Evolutionary conservation across 2,797 vertebrate species (phyloP), one percentile per base, ranked within the genome.

Genomic region (Intellagama lesueurii): DNA sequence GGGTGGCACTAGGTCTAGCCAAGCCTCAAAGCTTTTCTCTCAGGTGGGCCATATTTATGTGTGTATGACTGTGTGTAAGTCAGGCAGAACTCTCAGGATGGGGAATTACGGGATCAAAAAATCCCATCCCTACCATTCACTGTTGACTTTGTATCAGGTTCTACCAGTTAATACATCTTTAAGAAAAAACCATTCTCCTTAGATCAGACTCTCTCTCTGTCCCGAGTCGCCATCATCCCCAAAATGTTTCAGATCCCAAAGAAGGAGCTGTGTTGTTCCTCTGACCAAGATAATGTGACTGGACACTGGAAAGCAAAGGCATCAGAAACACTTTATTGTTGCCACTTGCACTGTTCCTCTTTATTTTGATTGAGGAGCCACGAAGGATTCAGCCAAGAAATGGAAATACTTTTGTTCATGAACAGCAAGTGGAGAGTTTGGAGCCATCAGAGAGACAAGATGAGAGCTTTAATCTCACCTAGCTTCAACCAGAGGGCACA

Each of bases 261-360:
- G 16, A 40, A 83, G 11, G 35, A 8, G n/a, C 1, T n/a, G 28
- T 22, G 14, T 83, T 44, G 66, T n/a, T 47, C 49, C 14, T 44
- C 49, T 80, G 44, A 81, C 3, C 83, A 84, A 92, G 85, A 32
- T 91, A 4, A 0, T 3, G 70, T 88, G 47, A 90, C 49, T 79
- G 32, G 0, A 44, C 87, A 85, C 73, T 80, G 86, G 47, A 1
- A 0, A 5, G 32, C 19, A 85, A 88, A 87, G 24, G 68, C 88
- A 69, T 75, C 8, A 84, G 86, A 80, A 91, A 60, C 1, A 1
- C n/a, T 95, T 95, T 95, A 94, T 95, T 95, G 95, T 94, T 77
- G 28, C 64, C 83, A 87, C 91, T 90, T 91, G 1, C 88, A 19
- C 22, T 35, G 1, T 24, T 91, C 87, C 1, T 0, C 84, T 85